phyloP scores from a whole-genome alignment of 2,113 vertebrate species.

The Tragelaphus imberbis region DNA sequence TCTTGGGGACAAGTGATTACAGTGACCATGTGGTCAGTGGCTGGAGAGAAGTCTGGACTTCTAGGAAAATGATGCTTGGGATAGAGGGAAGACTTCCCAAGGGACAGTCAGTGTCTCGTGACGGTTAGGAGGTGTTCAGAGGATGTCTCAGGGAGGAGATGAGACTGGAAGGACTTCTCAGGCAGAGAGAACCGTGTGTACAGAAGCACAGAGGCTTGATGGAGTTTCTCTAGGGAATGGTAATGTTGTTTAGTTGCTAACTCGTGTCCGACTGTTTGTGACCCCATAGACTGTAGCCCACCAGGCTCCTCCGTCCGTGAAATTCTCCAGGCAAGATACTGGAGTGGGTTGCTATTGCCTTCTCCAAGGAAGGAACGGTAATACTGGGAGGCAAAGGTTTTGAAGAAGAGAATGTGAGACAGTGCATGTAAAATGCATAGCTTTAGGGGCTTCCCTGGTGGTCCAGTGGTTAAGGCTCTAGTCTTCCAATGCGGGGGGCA shows the following conservation, averaged over 20 bases:
- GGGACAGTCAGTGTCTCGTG: not conserved
- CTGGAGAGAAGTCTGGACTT: not conserved
- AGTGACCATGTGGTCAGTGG: rapidly evolving
- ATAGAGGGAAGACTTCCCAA: not conserved
- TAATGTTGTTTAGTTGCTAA: not conserved
- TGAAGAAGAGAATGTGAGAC: rapidly evolving
- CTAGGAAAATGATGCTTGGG: not conserved
- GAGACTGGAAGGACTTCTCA: not conserved
- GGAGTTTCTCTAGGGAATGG: not conserved
- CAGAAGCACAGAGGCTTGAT: not conserved
- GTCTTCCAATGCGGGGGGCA: not conserved
- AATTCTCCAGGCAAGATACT: not conserved
- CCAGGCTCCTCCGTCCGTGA: not conserved
- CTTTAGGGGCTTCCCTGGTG: not conserved
- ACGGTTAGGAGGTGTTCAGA: not conserved
- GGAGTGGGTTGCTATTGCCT: not conserved
- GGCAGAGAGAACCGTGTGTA: not conserved
- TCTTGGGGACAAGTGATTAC: not conserved
- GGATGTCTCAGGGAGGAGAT: not conserved
- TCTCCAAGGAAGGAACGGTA: not conserved
- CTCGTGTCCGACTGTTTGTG: not conserved
- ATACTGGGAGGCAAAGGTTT: not conserved
- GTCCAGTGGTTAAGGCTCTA: not conserved
- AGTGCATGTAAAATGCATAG: rapidly evolving
- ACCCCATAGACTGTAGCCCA: not conserved